A percentile compares a stretch with the other conserved stretches of the same genome.
These are phyloP conservation scores for Steinernema carpocapsae DNA, from an alignment of 2,888 invertebrate genomes.

Conservation along the genomic window DNA sequence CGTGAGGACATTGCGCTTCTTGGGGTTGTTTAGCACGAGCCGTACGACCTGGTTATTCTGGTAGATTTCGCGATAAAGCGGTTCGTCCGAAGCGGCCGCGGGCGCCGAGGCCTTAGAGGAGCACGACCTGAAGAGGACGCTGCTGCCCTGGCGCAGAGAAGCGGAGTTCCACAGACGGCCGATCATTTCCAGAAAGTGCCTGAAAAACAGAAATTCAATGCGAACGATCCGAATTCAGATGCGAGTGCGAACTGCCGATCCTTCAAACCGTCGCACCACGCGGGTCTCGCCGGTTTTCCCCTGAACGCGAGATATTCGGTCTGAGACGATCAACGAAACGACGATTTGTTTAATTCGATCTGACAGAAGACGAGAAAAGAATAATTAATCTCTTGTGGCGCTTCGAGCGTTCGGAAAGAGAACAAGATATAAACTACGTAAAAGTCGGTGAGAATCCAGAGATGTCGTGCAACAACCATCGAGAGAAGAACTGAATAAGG, in stretches of 20 bases:
- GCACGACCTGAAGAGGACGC: too few species aligned
- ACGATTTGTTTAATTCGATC: too few species aligned
- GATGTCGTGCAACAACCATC: slow-evolving; percentile 15
- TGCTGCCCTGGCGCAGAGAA: background rate
- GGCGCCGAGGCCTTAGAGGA: background rate
- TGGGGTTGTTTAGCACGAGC: slow-evolving; percentile 58
- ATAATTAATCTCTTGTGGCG: slow-evolving; percentile 18
- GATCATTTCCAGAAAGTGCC: slow-evolving; percentile 18
- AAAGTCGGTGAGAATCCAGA: slow-evolving; percentile 19
- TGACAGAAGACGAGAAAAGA: background rate
- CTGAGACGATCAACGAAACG: too few species aligned
- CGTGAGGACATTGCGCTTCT: slow-evolving; percentile 62
- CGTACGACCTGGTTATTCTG: slow-evolving; percentile 62
- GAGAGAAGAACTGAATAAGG: background rate
- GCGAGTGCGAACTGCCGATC: background rate
- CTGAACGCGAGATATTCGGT: too few species aligned
- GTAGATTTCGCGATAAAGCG: slow-evolving; percentile 47
- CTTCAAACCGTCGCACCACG: background rate
- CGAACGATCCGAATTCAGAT: background rate
- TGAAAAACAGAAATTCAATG: background rate
- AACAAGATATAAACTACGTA: slow-evolving; percentile 1
- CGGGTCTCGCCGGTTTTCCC: too few species aligned
- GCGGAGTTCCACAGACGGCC: slow-evolving; percentile 4
- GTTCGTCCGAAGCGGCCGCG: background rate
- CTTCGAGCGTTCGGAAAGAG: background rate